A percentile compares a stretch with the other conserved stretches of the same genome.
These are phyloP conservation scores for Isaurus tuberculatus DNA, from an alignment of 92 coral and sea anemone species.

Conservation along the genomic window DNA sequence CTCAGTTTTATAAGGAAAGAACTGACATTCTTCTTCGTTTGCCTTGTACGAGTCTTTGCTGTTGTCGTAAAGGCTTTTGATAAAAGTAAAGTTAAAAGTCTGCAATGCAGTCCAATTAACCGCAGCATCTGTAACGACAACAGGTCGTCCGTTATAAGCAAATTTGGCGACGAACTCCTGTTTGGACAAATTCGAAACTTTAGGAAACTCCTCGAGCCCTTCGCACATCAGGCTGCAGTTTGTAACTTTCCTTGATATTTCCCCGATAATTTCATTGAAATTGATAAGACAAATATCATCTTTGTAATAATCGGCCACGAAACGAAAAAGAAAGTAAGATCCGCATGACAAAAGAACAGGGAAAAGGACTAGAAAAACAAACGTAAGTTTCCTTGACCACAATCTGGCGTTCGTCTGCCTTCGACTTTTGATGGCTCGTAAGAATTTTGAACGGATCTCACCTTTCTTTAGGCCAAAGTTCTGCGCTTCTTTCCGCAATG, in stretches of 20 bases:
- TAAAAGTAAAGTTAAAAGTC: constrained; percentile 77
- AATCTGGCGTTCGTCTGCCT: constrained; percentile 4
- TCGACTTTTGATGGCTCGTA: constrained; percentile 51
- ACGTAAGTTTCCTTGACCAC: constrained; percentile 28
- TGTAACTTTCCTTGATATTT: constrained; percentile 76
- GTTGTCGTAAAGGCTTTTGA: constrained; percentile 77
- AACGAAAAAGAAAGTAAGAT: constrained; percentile 56
- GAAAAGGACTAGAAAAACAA: constrained; percentile 60
- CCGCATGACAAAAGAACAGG: constrained; percentile 76
- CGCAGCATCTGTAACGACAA: constrained; percentile 95
- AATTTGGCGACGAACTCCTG: constrained; percentile 76
- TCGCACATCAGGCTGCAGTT: constrained; percentile 89
- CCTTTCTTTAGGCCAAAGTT: constrained; percentile 61
- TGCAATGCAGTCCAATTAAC: constrained; percentile 89
- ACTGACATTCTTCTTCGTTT: constrained; percentile 96
- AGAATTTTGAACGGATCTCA: constrained; percentile 68
- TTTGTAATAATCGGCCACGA: constrained; percentile 41
- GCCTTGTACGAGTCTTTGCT: constrained; percentile 81
- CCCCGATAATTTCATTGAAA: constrained; percentile 78
- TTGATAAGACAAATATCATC: constrained; percentile 75
- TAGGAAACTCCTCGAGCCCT: constrained; percentile 82
- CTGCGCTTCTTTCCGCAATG: constrained; percentile 73
- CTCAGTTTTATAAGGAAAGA: constrained; percentile 96
- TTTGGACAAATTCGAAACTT: constrained; percentile 77
- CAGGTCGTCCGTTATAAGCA: constrained; percentile 94